phyloP scores from a whole-genome alignment of 2,888 invertebrate species.

The Onchidella celtica region DNA sequence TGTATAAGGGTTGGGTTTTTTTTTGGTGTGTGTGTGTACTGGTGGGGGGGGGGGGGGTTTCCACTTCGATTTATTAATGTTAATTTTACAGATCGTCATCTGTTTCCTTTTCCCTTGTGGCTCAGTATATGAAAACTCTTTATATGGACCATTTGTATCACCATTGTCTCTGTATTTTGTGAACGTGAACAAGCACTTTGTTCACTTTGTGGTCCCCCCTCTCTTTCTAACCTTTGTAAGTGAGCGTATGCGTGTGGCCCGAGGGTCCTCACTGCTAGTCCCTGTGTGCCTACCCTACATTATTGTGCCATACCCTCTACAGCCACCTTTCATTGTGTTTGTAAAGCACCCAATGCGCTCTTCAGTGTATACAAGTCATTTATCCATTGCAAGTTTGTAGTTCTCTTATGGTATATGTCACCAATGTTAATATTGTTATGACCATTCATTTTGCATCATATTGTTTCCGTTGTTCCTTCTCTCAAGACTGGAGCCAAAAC shows the following conservation, averaged over 20 bases:
- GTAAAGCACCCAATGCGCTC: neutral
- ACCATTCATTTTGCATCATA: too few relatives aligned
- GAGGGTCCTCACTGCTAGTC: conserved; percentile 9
- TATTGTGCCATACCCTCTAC: conserved; percentile 6
- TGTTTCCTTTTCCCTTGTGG: too few relatives aligned
- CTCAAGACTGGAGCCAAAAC: too few relatives aligned
- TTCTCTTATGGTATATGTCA: too few relatives aligned
- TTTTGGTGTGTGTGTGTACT: neutral
- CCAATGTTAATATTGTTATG: too few relatives aligned
- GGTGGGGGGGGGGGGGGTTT: too few relatives aligned
- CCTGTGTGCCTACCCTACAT: neutral
- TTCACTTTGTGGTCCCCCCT: conserved; percentile 22
- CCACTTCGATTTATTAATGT: neutral
- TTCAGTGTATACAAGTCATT: neutral
- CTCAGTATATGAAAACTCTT: conserved; percentile 24
- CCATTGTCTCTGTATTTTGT: conserved; percentile 37
- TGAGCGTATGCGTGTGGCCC: conserved; percentile 33
- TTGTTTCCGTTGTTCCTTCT: too few relatives aligned
- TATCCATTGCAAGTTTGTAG: too few relatives aligned
- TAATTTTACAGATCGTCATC: too few relatives aligned
- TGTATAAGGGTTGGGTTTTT: neutral
- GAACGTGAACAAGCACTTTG: conserved; percentile 32
- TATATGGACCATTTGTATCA: conserved; percentile 19
- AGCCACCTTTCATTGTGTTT: neutral
- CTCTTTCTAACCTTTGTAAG: conserved; percentile 13